Percentiles rank a stretch among this genome's conserved stretches.
phyloP scores from a whole-genome alignment of 2,888 invertebrate species.

The Dynastes hyllus region DNA sequence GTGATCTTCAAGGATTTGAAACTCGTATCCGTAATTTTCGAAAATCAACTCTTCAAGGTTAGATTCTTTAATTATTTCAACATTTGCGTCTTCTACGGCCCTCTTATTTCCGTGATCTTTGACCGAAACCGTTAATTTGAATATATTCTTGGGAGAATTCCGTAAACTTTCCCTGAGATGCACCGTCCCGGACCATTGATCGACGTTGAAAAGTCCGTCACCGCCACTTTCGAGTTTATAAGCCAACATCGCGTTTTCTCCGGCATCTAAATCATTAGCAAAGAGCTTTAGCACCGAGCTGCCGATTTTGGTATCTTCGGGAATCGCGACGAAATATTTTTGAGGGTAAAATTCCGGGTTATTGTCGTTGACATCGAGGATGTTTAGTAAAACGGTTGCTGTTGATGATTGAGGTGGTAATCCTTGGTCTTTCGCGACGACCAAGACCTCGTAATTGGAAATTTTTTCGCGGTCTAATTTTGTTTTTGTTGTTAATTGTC shows the following conservation, averaged over 20 bases:
- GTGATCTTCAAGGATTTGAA: conserved; percentile 88
- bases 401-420: conserved; percentile 92
- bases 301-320: conserved; percentile 79
- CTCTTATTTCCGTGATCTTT: conserved; percentile 86
- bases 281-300: conserved; percentile 82
- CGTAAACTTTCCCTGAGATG: conserved; percentile 79
- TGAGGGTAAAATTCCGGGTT: conserved; percentile 93
- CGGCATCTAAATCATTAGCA: conserved; percentile 90
- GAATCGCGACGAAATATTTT: conserved; percentile 86
- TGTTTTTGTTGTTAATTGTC: conserved; percentile 85
- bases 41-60: conserved; percentile 84
- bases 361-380: conserved; percentile 95
- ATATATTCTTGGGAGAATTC: conserved; percentile 79
- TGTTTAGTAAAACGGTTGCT: conserved; percentile 85
- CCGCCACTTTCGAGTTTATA: conserved; percentile 87
- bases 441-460: conserved; percentile 85
- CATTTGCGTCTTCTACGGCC: conserved; percentile 82
- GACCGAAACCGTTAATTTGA: conserved; percentile 84
- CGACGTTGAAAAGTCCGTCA: conserved; percentile 86
- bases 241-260: conserved; percentile 88
- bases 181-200: conserved; percentile 85
- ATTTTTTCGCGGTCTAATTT: conserved; percentile 88
- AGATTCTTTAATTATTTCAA: conserved; percentile 85
- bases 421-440: conserved; percentile 94
- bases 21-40: conserved; percentile 85